phyloP scores from a whole-genome alignment of 2,113 vertebrate species.

The Numida meleagris region DNA sequence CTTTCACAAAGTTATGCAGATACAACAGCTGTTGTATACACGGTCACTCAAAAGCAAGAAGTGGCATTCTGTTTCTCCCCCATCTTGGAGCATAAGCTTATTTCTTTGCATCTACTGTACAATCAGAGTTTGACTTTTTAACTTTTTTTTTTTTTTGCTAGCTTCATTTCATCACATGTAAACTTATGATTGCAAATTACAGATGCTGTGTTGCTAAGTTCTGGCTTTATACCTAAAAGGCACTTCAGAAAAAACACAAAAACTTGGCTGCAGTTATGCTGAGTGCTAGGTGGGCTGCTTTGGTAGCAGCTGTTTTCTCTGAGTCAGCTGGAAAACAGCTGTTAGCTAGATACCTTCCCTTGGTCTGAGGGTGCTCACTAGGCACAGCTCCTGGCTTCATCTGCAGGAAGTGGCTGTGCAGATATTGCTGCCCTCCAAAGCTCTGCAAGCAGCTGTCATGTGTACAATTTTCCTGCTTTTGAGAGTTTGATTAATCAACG shows the following conservation, averaged over 20 bases:
- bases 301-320: slow-evolving; percentile 52
- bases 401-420: neutral
- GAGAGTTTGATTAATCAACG: slow-evolving; percentile 25
- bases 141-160: neutral
- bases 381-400: neutral
- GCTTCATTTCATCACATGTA: neutral
- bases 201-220: neutral
- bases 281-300: neutral
- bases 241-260: neutral
- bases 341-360: neutral
- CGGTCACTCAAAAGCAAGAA: neutral
- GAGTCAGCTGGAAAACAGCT: slow-evolving; percentile 64
- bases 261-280: neutral
- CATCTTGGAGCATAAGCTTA: neutral
- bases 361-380: neutral
- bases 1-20: neutral
- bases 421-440: neutral
- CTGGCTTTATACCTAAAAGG: slow-evolving; percentile 41
- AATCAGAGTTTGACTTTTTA: neutral
- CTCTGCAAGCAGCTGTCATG: slow-evolving; percentile 13
- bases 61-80: neutral
- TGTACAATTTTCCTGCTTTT: neutral
- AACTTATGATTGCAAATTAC: slow-evolving; percentile 2
- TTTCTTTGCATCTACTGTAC: neutral
- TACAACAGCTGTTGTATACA: neutral